Evolutionary conservation across 2,113 vertebrate species (phyloP).

Genomic region (Dunckerocampus dactyliophorus): DNA sequence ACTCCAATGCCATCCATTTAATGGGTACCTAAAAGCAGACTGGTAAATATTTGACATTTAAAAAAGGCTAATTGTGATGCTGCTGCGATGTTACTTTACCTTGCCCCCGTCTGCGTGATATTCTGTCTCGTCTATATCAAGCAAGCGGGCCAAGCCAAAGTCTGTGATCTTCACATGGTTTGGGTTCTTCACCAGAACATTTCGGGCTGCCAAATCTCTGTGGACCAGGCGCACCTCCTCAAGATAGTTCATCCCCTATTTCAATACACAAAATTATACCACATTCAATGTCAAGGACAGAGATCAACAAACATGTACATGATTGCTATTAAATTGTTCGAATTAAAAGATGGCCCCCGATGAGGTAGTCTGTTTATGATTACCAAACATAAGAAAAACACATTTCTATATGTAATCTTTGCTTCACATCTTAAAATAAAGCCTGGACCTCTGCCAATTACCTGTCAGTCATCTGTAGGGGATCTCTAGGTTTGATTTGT

Average conservation of each 20-base stretch:
- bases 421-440: too few species aligned
- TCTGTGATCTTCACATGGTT: slow-evolving; percentile 97
- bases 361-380: too few species aligned
- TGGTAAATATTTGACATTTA: neutral
- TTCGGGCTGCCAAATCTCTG: slow-evolving; percentile 90
- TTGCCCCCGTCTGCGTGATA: slow-evolving; percentile 96
- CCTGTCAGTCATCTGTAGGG: too few species aligned
- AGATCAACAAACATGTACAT: neutral
- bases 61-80: neutral
- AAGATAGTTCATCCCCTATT: slow-evolving; percentile 93
- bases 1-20: slow-evolving; percentile 98
- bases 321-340: too few species aligned
- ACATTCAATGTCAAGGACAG: slow-evolving; percentile 21
- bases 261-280: slow-evolving; percentile 15
- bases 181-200: slow-evolving; percentile 92
- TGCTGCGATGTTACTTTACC: slow-evolving; percentile 54
- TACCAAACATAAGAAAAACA: too few species aligned
- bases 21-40: slow-evolving; percentile 83
- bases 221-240: slow-evolving; percentile 95
- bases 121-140: slow-evolving; percentile 94
- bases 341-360: too few species aligned
- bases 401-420: too few species aligned
- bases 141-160: slow-evolving; percentile 88
- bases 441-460: too few species aligned
- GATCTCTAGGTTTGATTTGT: too few species aligned